Base-by-base conservation (phyloP, 2,888 invertebrate genomes). In the Seladonia tumulorum region DNA sequence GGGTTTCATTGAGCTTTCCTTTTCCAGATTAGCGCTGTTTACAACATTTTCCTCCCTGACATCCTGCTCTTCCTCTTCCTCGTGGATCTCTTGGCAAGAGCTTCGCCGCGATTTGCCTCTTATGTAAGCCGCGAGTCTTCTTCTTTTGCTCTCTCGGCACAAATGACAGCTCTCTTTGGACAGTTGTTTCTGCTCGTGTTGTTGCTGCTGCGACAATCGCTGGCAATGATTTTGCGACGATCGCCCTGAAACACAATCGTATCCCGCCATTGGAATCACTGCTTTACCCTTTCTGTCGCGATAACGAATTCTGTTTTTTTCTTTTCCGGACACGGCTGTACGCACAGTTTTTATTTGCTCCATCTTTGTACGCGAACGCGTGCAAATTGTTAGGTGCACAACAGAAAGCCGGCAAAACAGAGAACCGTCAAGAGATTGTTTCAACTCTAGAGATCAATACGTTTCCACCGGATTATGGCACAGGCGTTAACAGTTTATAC, bases 111-210 rank as follows among this genome's bases (percentile, higher is more conserved):
- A 94, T 82, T 96, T 96, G 84, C 95, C 95, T 75, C 95, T 94
- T 87, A 96, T 95, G 90, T 96, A 96, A 78, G 95, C 95, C 3
- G 95, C 95, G 5, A 96, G 92, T 5, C 95, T 95, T 68, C 96
- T 94, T 86, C 96, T 95, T 91, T 96, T 96, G 85, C 95, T 96
- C 88, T 96, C 96, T 85, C 95, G 95, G 91, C 96, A 96, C 82
- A 96, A 95, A 22, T 96, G 95, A 81, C 96, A 96, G 53, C 95
- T 94, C 84, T 95, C 95, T 86, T 95, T 95, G 68, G 94, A 89
- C 18, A 76, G 7, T 75, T 89, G 91, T 77, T 91, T 92, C 87
- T 94, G 93, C 60, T 94, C 93, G 4, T 94, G 92, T 83, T 95
- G 94, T 42, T 93, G 89, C 86, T 94, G 94, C 80, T 94, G 94